A percentile compares a stretch with the other conserved stretches of the same genome.
Conservation (phyloP, 2,113 vertebrate genomes). For the Neodon shergylaensis region DNA sequence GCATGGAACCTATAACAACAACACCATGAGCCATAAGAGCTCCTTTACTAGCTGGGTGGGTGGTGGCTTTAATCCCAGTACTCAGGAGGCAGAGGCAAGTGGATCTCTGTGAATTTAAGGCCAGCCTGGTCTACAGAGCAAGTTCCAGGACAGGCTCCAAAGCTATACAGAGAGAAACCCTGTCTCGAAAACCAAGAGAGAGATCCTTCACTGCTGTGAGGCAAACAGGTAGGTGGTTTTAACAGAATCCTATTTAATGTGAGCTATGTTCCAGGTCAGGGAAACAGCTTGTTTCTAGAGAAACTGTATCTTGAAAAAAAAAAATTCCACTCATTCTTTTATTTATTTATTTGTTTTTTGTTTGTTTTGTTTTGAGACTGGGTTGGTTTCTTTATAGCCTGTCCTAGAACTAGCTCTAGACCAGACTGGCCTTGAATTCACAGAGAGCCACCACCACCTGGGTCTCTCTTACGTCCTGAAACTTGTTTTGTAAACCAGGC, state of each 20-base stretch:
- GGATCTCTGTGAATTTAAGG: no score
- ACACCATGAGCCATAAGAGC: accelerated
- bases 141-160: no score
- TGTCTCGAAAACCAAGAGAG: no score
- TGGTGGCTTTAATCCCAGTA: no score
- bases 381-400: background rate
- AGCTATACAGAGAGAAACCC: no score
- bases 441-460: no score
- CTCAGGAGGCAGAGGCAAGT: no score
- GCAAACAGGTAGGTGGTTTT: background rate
- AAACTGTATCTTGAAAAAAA: background rate
- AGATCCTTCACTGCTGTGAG: background rate
- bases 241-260: background rate
- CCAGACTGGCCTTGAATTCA: background rate
- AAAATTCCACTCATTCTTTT: background rate
- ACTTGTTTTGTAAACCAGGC: background rate
- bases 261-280: background rate
- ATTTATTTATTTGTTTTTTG: background rate
- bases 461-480: background rate
- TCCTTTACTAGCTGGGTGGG: background rate
- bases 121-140: no score
- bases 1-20: slow-evolving; percentile 88
- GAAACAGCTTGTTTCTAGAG: background rate
- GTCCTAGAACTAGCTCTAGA: background rate
- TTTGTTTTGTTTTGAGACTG: background rate